Conservation (phyloP, 2,113 vertebrate species). For the Forbesichthys papilliferus region DNA sequence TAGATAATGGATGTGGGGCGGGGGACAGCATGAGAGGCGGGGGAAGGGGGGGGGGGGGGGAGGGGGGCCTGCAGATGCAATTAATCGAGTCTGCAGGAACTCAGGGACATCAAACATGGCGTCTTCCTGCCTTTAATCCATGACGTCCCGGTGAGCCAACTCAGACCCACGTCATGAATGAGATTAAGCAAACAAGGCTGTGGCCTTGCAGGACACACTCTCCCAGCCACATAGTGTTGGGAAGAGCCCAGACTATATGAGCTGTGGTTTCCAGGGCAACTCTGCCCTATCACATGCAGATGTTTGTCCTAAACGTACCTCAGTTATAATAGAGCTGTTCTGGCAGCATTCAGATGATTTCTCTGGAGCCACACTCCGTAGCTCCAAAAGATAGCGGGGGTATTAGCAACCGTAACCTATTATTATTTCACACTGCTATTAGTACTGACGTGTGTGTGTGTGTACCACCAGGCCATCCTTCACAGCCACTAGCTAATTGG, state of each 20-base stretch:
- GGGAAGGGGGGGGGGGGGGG: constrained; percentile 19
- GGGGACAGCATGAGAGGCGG: background rate
- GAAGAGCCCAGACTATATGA: constrained; percentile 26
- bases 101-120: constrained; percentile 62
- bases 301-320: constrained; percentile 40
- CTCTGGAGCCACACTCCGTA: no score
- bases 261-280: constrained; percentile 19
- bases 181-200: constrained; percentile 55
- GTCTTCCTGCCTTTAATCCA: constrained; percentile 63
- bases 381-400: background rate
- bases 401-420: background rate
- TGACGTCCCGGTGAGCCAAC: constrained; percentile 55
- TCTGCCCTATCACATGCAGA: constrained; percentile 48
- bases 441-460: background rate
- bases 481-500: background rate
- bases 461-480: background rate
- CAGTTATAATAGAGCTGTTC: constrained; percentile 36
- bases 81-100: constrained; percentile 65
- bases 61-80: constrained; percentile 56
- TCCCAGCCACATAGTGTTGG: constrained; percentile 24
- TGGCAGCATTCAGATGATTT: no score
- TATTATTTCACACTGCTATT: constrained; percentile 6
- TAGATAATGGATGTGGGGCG: constrained; percentile 67
- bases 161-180: constrained; percentile 52
- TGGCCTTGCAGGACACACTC: constrained; percentile 37